Evolutionary conservation across 2,113 vertebrate species (phyloP), one percentile per base, ranked within the genome.

Genomic region (Ciconia maguari): DNA sequence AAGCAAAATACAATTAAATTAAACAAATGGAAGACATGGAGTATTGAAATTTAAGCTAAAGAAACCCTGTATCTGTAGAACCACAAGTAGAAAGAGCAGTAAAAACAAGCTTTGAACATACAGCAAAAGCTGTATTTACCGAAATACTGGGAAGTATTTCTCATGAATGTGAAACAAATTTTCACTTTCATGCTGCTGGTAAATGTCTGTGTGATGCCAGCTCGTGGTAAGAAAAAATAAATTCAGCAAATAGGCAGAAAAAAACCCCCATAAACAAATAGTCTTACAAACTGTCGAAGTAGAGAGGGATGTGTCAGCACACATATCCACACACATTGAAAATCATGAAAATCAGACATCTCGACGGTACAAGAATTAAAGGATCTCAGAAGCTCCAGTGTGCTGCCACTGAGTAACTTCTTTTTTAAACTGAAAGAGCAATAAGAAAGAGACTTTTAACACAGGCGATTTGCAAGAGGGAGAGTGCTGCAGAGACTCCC

Each of bases 401-500:
- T 18, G 10, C 57, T 69, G 29, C 16, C n/a, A 29, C 16, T 21
- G 17, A 65, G 36, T 20, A 72, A 32, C 7, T 30, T 49, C 44
- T 38, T 49, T 22, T 64, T 77, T 5, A 2, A 51, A 49, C 5
- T 1, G 3, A 71, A 92, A n/a, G 11, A 89, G 13, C 16, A 48
- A 22, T 65, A 84, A 75, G 24, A 52, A 61, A 61, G 7, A 65
- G 14, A 36, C 16, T 44, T 71, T 38, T 18, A 21, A 94, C 72
- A 11, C 0, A 2, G 27, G 8, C 0, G 0, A 26, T 75, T 93
- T 66, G 60, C 26, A 48, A 68, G 20, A 61, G 12, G 16, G 3
- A 82, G 13, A 8, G 15, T 52, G 17, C 29, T 58, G 46, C 49
- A 79, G 36, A 54, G 51, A 30, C 3, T 25, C 29, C 27, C 3